Conservation (phyloP, 2,888 invertebrate species). For the Limulus polyphemus region DNA sequence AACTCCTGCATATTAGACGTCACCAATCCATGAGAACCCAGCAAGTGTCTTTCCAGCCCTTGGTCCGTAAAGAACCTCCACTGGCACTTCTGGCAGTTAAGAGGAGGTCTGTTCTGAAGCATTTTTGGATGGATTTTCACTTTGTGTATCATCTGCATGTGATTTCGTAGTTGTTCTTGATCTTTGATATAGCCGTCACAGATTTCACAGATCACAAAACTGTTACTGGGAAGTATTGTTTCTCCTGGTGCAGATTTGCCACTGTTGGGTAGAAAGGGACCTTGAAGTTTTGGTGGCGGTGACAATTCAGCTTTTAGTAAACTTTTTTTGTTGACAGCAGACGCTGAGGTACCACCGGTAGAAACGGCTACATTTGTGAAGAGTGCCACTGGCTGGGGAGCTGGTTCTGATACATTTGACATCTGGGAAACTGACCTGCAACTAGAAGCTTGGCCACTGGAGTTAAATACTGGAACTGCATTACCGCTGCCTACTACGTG, state of each 20-base stretch:
- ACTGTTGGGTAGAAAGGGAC: slow-evolving; percentile 5
- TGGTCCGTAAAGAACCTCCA: slow-evolving; percentile 94
- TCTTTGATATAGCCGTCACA: slow-evolving; percentile 96
- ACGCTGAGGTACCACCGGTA: slow-evolving; percentile 7
- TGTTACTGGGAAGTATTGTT: slow-evolving; percentile 42
- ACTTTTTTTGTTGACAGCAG: not conserved
- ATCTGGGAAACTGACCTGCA: too few species aligned
- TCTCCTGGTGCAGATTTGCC: not conserved
- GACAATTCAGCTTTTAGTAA: not conserved
- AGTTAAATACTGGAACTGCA: too few species aligned
- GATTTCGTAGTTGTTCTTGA: slow-evolving; percentile 79
- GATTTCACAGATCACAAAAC: slow-evolving; percentile 89
- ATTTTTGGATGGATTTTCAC: slow-evolving; percentile 91
- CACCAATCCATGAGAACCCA: slow-evolving; percentile 86
- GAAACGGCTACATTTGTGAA: slow-evolving; percentile 44
- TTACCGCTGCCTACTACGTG: too few species aligned
- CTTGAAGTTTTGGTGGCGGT: slow-evolving; percentile 9
- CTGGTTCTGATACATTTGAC: too few species aligned
- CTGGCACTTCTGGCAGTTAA: slow-evolving; percentile 92
- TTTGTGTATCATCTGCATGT: slow-evolving; percentile 97
- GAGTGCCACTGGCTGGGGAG: slow-evolving; percentile 40
- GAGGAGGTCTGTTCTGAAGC: slow-evolving; percentile 84
- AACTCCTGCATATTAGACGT: slow-evolving; percentile 93
- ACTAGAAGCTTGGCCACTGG: too few species aligned
- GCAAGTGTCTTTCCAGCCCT: slow-evolving; percentile 84